These are phyloP conservation scores for Pseudeuparius sepicola DNA, from an alignment of 2,888 invertebrate genomes.

Conservation along the genomic window DNA sequence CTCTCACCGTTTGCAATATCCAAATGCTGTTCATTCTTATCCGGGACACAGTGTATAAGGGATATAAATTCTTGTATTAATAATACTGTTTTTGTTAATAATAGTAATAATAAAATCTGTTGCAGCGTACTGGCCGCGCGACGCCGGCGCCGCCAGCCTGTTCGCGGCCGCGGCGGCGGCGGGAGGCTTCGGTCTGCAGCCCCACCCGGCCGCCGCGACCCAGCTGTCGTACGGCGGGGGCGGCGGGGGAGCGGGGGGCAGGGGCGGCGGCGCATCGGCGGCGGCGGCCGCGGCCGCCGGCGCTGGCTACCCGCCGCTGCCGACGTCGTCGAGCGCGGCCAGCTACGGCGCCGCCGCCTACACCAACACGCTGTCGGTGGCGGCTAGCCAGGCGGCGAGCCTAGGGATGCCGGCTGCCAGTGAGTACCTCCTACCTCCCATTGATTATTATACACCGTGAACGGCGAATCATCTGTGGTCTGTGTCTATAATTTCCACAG, in stretches of 20 bases:
- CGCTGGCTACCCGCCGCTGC: constrained; percentile 34
- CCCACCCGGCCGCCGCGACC: constrained; percentile 32
- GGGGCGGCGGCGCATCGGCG: constrained; percentile 24
- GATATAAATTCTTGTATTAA: no score
- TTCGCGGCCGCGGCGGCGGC: constrained; percentile 41
- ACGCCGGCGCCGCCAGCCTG: constrained; percentile 41
- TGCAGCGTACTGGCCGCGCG: constrained; percentile 73
- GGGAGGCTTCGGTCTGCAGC: constrained; percentile 37
- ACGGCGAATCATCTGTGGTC: no score
- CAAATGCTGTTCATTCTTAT: no score
- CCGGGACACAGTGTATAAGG: no score
- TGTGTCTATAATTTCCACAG: no score
- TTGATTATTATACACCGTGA: no score
- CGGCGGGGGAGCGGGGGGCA: constrained; percentile 31
- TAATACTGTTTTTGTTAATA: no score
- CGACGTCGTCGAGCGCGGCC: constrained; percentile 27
- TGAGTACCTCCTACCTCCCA: constrained; percentile 40
- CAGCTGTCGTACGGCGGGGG: constrained; percentile 36
- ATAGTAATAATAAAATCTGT: no score
- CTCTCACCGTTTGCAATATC: no score
- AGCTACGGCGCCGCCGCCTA: constrained; percentile 40
- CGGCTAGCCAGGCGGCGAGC: constrained; percentile 77
- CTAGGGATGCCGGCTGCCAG: constrained; percentile 68
- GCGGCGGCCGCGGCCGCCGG: constrained; percentile 28
- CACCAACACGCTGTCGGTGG: constrained; percentile 69